Evolutionary conservation across 2,888 invertebrate species (phyloP), one percentile per base, ranked within the genome.

Genomic region (Sclerodermus sp.): DNA sequence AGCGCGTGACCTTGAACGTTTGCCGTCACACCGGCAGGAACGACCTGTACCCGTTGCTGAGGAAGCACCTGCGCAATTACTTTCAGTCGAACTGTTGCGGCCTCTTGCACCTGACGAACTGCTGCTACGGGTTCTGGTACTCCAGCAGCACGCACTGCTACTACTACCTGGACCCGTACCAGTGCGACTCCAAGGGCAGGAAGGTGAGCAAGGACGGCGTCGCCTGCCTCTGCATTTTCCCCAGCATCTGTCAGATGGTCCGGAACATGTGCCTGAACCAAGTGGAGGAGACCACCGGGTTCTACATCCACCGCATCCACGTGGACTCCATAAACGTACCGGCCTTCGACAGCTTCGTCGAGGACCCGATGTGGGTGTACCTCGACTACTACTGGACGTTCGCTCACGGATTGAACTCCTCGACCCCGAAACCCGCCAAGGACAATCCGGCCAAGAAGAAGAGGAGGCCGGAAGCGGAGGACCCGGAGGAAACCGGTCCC

Each of bases 121-220:
- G 77, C 48, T 77, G 76, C 18, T 78, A 76, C 39, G 77, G 71
- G 5, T 76, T 78, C 51, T 78, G 77, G 77, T 73, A 73, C 38
- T 75, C 73, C 0, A 55, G 58, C 13, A 39, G 57, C 3, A 75
- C 70, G 1, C 64, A 65, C 8, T 67, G 67, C 6, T 78, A 72
- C 23, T 76, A 75, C 14, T 77, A 74, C 34, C 31, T 77, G 2
- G 77, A 78, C 58, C 77, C 77, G 15, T 78, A 78, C 51, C 60
- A 52, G 0, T 76, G 74, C 40, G 61, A 71, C 29, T 43, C 32
- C 0, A 60, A 51, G 36, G 77, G 77, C 2, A 62, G 49, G 15
- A 67, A 61, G 42, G 59, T 54, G 0, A 40, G 29, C 0, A 56
- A n/a, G n/a, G 51, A 54, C 9, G 72, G 75, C 1, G 55, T 48